phyloP scores from a whole-genome alignment of 2,888 invertebrate genomes.

The Rhodophaea formosa region DNA sequence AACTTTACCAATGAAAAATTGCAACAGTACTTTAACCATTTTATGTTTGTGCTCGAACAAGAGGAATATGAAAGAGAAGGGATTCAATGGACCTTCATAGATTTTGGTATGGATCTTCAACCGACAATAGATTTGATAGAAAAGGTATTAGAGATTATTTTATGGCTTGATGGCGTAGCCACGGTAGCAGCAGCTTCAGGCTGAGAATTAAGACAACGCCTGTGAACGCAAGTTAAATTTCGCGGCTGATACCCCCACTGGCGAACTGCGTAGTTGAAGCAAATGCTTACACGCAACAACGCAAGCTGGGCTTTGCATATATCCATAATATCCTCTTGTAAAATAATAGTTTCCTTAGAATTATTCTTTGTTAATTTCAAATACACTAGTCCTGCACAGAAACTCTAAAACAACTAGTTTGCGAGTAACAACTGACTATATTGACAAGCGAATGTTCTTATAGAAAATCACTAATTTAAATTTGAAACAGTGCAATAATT shows the following conservation, averaged over 20 bases:
- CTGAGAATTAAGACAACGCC: slow-evolving; percentile 47
- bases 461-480: slow-evolving; percentile 2
- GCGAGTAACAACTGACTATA: background rate
- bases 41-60: slow-evolving; percentile 97
- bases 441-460: background rate
- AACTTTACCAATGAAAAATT: slow-evolving; percentile 98
- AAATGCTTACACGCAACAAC: slow-evolving; percentile 49
- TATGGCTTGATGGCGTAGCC: slow-evolving; percentile 55
- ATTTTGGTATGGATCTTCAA: slow-evolving; percentile 97
- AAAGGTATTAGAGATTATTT: slow-evolving; percentile 84
- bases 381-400: slow-evolving; percentile 31
- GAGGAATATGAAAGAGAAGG: slow-evolving; percentile 96
- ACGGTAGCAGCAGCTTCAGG: slow-evolving; percentile 60
- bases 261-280: slow-evolving; percentile 39
- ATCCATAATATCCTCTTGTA: slow-evolving; percentile 27
- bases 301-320: slow-evolving; percentile 44
- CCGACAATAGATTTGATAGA: slow-evolving; percentile 94
- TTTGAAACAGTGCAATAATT: background rate
- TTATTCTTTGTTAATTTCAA: slow-evolving; percentile 37
- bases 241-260: slow-evolving; percentile 46
- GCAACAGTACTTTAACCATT: slow-evolving; percentile 97
- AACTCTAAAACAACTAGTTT: slow-evolving; percentile 4
- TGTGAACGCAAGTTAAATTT: slow-evolving; percentile 45
- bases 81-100: slow-evolving; percentile 95
- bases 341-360: slow-evolving; percentile 36